Base-by-base conservation (phyloP, 2,113 vertebrate genomes). In the Balaeniceps rex region DNA sequence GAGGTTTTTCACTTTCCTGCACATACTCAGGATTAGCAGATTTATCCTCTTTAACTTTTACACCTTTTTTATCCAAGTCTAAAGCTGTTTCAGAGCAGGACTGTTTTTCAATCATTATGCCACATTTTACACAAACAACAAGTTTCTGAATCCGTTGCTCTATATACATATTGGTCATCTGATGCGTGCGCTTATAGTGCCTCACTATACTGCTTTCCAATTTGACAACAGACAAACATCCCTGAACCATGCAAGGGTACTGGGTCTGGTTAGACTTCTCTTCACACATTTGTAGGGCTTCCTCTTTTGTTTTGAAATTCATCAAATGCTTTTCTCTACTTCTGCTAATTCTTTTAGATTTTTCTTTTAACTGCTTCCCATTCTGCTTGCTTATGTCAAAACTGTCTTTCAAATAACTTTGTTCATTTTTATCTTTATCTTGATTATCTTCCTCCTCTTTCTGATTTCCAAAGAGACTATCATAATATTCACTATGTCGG, bases 231-330 rank as follows among this genome's bases (percentile, higher is more conserved):
- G 99, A 99, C 82, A 99, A 97, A 40, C 99, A 99, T 17, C 99
- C 98, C 96, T 99, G 99, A 15, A 99, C 90, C 99, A 99, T 99
- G 97, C 99, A 99, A 1, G 99, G 99, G 83, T 99, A 99, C 68
- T 99, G 98, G 0, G 98, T 98, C 38, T 98, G 98, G 63, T 98
- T 91, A 66, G 97, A 98, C 26, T 99, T 99, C 96, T 99, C 99
- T 72, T 99, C 98, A 84, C 99, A 99, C 99, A 99, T 99, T 85
- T 99, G 98, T 36, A 99, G 97, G 36, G 99, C 99, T 97, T 99
- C 99, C 88, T 99, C 99, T 29, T 97, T 98, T 17, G 98, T 98
- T 97, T 98, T 98, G 86, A 98, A 98, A 90, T n/a, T 97, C 83
- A 98, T 91, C 21, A 95, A 91, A 89, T 97, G 95, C 71, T 98